Evolutionary conservation across 2,888 invertebrate species (phyloP).

Genomic region (Plutella xylostella): DNA sequence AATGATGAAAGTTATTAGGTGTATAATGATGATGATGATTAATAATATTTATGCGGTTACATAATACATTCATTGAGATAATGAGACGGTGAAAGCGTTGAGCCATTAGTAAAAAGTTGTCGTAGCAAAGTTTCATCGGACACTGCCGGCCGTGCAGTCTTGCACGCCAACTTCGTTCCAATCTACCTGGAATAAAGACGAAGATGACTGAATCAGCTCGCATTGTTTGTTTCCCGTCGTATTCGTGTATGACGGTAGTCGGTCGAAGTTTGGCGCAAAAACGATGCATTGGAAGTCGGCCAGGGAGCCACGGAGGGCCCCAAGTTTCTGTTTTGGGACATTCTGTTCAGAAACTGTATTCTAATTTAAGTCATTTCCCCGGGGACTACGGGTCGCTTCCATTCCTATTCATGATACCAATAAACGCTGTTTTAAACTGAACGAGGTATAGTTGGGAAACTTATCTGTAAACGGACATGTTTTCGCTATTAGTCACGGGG

Average conservation of each 20-base stretch:
- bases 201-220: not conserved
- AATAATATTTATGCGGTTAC: no score
- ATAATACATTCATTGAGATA: not conserved
- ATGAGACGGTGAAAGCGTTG: conserved; percentile 3
- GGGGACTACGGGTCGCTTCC: no score
- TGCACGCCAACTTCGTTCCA: not conserved
- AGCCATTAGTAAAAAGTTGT: conserved; percentile 4
- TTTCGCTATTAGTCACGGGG: no score
- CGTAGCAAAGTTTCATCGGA: not conserved
- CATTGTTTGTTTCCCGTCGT: not conserved
- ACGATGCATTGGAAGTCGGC: conserved; percentile 34
- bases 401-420: no score
- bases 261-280: conserved; percentile 28
- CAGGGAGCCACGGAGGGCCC: conserved; percentile 18
- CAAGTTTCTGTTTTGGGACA: conserved; percentile 7
- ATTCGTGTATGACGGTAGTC: conserved; percentile 21
- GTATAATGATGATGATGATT: no score
- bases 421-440: no score
- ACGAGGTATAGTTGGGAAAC: no score
- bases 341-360: not conserved
- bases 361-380: no score
- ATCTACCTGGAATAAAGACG: not conserved
- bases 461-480: no score
- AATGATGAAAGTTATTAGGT: no score
- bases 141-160: not conserved